A percentile compares a stretch with the other conserved stretches of the same genome.
phyloP scores from a whole-genome alignment of 1,140 invertebrate genomes.

The Nasonia longicornis region DNA sequence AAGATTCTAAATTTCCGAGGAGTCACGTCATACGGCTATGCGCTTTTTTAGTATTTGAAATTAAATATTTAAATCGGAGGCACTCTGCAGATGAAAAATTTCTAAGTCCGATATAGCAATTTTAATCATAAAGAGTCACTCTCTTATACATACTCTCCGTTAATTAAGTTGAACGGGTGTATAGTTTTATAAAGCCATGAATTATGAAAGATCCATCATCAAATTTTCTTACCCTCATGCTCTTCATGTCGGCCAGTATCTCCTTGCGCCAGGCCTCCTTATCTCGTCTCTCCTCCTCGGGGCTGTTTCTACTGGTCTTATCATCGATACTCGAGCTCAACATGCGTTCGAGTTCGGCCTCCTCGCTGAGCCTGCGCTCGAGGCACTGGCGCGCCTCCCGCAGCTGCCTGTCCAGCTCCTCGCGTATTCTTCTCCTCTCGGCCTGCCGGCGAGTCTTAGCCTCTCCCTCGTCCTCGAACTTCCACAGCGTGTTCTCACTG shows the following conservation, averaged over 20 bases:
- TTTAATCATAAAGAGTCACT: not conserved
- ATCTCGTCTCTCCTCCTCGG: not conserved
- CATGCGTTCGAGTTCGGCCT: conserved; percentile 8
- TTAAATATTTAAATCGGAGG: not conserved
- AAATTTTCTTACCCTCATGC: conserved; percentile 11
- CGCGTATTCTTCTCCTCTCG: conserved; percentile 6
- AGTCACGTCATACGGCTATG: not conserved
- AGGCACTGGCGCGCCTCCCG: not conserved
- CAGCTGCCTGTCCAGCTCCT: conserved; percentile 27
- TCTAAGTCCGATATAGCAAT: too few species aligned
- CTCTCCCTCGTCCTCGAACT: not conserved
- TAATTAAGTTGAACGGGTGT: too few species aligned
- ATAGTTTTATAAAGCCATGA: too few species aligned
- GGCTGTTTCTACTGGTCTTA: not conserved
- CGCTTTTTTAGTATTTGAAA: too few species aligned
- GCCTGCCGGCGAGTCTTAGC: not conserved
- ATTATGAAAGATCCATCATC: not conserved
- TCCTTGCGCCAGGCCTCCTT: not conserved
- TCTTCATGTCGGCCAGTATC: conserved; percentile 6
- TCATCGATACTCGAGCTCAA: not conserved
- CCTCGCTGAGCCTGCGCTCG: conserved; percentile 1
- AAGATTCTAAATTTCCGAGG: not conserved
- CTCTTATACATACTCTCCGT: too few species aligned
- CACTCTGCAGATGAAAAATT: too few species aligned
- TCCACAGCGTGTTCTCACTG: not conserved